Conservation (phyloP, 2,113 vertebrate species). For the Salvelinus alpinus region DNA sequence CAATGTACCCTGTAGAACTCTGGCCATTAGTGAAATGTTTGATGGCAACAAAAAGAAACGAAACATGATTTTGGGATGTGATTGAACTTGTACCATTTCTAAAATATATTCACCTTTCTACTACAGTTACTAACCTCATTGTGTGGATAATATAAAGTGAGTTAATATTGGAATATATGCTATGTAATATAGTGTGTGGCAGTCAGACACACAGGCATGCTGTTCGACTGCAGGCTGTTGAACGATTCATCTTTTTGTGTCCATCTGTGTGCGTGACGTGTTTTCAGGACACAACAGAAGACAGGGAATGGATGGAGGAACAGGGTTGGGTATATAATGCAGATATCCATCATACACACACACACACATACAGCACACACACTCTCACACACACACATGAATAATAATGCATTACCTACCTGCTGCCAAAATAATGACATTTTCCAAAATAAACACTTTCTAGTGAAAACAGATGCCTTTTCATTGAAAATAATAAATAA, state of each 20-base stretch:
- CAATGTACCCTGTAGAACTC: too few species aligned
- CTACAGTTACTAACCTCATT: neutral
- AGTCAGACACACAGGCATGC: slow-evolving; percentile 25
- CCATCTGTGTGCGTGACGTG: slow-evolving; percentile 20
- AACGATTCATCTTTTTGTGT: slow-evolving; percentile 34
- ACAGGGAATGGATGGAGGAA: neutral
- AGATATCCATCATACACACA: too few species aligned
- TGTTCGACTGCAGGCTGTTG: slow-evolving; percentile 23
- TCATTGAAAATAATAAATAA: too few species aligned
- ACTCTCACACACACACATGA: too few species aligned
- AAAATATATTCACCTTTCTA: neutral
- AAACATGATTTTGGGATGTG: too few species aligned
- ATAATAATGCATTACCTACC: too few species aligned
- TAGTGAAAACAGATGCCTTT: too few species aligned
- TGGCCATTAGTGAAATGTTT: too few species aligned
- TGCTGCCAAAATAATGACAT: too few species aligned
- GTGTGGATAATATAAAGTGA: slow-evolving; percentile 32
- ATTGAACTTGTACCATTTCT: too few species aligned
- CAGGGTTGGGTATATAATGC: neutral
- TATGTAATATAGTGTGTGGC: slow-evolving; percentile 28
- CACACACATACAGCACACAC: too few species aligned
- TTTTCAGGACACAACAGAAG: slow-evolving; percentile 7
- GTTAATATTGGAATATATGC: slow-evolving; percentile 34
- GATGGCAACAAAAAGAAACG: too few species aligned
- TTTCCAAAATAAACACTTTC: neutral